Evolutionary conservation across 2,797 vertebrate genomes (phyloP).

Genomic region (Eulemur albifrons): DNA sequence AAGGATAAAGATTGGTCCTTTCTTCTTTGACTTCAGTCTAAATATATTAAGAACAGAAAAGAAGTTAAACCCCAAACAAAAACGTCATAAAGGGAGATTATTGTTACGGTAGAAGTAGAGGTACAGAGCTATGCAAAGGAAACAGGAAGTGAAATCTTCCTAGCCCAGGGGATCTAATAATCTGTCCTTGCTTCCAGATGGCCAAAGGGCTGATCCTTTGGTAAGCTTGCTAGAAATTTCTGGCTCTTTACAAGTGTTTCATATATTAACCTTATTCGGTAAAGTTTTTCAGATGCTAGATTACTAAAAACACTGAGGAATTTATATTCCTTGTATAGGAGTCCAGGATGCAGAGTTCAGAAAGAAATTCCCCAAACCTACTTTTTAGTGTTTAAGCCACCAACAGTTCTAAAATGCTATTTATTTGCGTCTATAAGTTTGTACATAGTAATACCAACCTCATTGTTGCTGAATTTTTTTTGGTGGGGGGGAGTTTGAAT

Average conservation of each 20-base stretch:
- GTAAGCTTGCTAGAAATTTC: not conserved
- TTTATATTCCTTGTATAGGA: not conserved
- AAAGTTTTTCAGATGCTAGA: constrained; percentile 23
- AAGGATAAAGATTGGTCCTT: not conserved
- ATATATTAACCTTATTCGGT: not conserved
- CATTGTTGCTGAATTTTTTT: constrained; percentile 15
- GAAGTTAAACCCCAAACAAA: constrained; percentile 9
- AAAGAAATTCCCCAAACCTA: constrained; percentile 36
- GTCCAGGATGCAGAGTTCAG: constrained; percentile 20
- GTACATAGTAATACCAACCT: constrained; percentile 67
- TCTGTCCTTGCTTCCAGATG: constrained; percentile 17
- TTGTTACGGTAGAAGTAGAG: constrained; percentile 1
- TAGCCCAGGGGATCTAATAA: not conserved
- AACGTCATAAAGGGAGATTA: constrained; percentile 9
- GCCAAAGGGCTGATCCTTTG: not conserved
- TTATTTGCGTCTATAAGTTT: constrained; percentile 73
- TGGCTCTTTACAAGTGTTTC: not conserved
- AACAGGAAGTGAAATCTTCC: not conserved
- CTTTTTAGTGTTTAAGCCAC: constrained; percentile 54
- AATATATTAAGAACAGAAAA: constrained; percentile 26
- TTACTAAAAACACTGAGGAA: constrained; percentile 44
- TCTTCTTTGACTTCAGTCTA: not conserved
- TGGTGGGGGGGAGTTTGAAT: constrained; percentile 18
- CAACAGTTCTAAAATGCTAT: constrained; percentile 64
- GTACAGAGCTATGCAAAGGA: constrained; percentile 30